phyloP scores from a whole-genome alignment of 2,888 invertebrate genomes.

The Eutolmus rufibarbis region DNA sequence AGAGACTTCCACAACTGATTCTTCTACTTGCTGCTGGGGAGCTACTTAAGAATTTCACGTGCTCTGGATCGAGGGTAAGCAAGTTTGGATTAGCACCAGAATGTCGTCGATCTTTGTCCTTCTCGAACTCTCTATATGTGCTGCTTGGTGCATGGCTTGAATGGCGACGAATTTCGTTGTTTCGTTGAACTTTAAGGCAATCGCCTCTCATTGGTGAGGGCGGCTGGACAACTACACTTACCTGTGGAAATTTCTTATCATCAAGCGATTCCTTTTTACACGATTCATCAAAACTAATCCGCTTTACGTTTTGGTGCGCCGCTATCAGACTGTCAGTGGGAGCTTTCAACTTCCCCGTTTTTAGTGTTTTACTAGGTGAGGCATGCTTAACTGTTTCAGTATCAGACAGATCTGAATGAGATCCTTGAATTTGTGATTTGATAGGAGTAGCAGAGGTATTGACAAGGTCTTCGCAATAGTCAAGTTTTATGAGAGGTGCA shows the following conservation, averaged over 20 bases:
- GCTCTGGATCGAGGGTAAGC: constrained; percentile 70
- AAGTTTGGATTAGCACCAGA: constrained; percentile 69
- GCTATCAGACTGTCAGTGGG: constrained; percentile 13
- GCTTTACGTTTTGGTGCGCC: constrained; percentile 59
- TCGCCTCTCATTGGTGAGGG: constrained; percentile 74
- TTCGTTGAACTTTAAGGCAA: constrained; percentile 64
- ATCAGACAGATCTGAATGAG: constrained; percentile 50
- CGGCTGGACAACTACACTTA: constrained; percentile 77
- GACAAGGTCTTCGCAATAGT: not conserved
- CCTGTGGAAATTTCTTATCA: constrained; percentile 68
- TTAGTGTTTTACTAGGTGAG: constrained; percentile 10
- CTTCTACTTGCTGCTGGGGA: constrained; percentile 87
- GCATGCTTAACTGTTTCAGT: constrained; percentile 46
- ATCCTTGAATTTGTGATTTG: constrained; percentile 48
- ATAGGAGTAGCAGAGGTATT: constrained; percentile 39
- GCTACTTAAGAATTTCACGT: constrained; percentile 72
- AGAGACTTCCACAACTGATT: constrained; percentile 89
- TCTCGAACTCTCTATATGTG: constrained; percentile 64
- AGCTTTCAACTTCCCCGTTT: constrained; percentile 11
- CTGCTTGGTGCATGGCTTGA: constrained; percentile 63
- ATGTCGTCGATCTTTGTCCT: constrained; percentile 62
- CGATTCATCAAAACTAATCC: constrained; percentile 64
- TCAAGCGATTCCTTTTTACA: constrained; percentile 64
- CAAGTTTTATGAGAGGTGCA: constrained; percentile 52
- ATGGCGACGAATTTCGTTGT: constrained; percentile 62